A percentile compares a stretch with the other conserved stretches of the same genome.
Evolutionary conservation across 2,888 invertebrate species (phyloP).

Genomic region (Villa cingulata): DNA sequence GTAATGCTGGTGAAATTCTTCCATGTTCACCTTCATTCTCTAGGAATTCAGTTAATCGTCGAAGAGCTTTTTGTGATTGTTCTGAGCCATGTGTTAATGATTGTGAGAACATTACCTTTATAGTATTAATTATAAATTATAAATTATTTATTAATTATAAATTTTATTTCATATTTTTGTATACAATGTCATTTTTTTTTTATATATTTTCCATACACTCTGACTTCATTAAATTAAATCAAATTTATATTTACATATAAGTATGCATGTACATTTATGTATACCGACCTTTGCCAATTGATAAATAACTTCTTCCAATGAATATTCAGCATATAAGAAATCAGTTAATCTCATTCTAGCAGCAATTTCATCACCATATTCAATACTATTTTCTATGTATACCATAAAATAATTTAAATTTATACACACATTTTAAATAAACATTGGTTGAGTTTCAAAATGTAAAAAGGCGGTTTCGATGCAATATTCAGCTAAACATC

Average conservation of each 20-base stretch:
- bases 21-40: slow-evolving; percentile 61
- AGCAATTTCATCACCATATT: slow-evolving; percentile 55
- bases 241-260: too few species aligned
- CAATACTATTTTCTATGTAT: slow-evolving; percentile 28
- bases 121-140: not conserved
- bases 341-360: slow-evolving; percentile 56
- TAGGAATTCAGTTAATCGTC: slow-evolving; percentile 59
- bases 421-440: too few species aligned
- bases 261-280: too few species aligned
- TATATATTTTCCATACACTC: too few species aligned
- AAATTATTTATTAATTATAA: not conserved
- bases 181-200: too few species aligned
- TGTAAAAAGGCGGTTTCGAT: too few species aligned
- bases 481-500: too few species aligned
- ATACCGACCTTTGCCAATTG: slow-evolving; percentile 67
- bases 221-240: too few species aligned
- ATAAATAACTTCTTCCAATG: slow-evolving; percentile 66
- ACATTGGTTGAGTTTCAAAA: too few species aligned
- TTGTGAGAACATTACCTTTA: slow-evolving; percentile 61
- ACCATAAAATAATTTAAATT: too few species aligned
- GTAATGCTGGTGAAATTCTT: slow-evolving; percentile 55
- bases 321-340: slow-evolving; percentile 59
- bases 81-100: slow-evolving; percentile 56
- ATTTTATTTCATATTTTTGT: too few species aligned
- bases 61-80: slow-evolving; percentile 54